Evolutionary conservation across 1,140 invertebrate genomes (phyloP).

Genomic region (Dendroctonus ponderosae): DNA sequence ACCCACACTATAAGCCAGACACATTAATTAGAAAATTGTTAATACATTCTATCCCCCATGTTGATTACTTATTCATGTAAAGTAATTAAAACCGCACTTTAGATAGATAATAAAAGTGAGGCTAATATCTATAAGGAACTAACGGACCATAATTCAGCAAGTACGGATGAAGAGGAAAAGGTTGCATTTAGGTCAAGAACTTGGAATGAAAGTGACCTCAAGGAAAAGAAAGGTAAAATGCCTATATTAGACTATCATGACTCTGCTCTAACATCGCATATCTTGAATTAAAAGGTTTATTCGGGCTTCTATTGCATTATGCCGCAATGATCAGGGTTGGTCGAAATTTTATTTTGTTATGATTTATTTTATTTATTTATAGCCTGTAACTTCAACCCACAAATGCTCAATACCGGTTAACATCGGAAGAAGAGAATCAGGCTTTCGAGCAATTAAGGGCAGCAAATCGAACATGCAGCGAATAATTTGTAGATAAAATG

Average conservation of each 20-base stretch:
- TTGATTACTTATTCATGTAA: neutral
- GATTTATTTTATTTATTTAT: conserved; percentile 7
- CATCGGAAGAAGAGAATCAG: too few relatives aligned
- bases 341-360: too few relatives aligned
- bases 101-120: conserved; percentile 39
- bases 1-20: neutral
- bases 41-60: neutral
- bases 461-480: too few relatives aligned
- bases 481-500: too few relatives aligned
- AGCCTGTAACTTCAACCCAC: too few relatives aligned
- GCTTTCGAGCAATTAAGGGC: too few relatives aligned
- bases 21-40: conserved; percentile 5
- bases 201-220: conserved; percentile 30
- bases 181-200: conserved; percentile 30
- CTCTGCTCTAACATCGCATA: neutral
- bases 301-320: too few relatives aligned
- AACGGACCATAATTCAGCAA: conserved; percentile 20
- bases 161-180: conserved; percentile 39
- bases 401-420: too few relatives aligned
- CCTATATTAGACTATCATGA: neutral
- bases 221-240: conserved; percentile 20
- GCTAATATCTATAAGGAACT: conserved; percentile 35
- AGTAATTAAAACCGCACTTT: neutral
- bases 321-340: too few relatives aligned
- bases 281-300: neutral